Percentiles rank a stretch among this genome's conserved stretches.
These are phyloP conservation scores for Aporrectodea caliginosa DNA, from an alignment of 1,140 invertebrate species.

Conservation along the genomic window DNA sequence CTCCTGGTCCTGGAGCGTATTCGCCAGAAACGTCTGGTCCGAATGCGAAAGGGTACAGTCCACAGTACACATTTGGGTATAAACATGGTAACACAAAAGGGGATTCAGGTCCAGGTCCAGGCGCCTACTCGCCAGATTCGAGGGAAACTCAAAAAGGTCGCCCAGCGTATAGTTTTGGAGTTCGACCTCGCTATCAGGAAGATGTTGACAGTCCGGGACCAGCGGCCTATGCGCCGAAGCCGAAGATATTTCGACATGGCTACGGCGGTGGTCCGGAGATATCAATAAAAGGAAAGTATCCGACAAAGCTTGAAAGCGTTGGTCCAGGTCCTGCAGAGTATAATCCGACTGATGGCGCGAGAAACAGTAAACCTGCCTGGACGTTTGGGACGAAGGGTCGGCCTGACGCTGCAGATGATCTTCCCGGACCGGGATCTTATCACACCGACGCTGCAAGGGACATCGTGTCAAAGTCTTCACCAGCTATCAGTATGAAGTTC, in stretches of 20 bases:
- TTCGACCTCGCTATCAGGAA: neutral
- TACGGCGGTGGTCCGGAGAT: neutral
- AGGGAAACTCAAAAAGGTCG: neutral
- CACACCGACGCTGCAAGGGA: neutral
- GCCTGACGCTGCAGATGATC: neutral
- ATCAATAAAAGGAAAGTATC: neutral
- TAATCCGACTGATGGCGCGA: neutral
- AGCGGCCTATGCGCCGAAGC: neutral
- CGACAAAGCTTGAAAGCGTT: neutral
- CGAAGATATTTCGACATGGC: neutral
- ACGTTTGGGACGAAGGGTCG: neutral
- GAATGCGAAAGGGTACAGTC: neutral
- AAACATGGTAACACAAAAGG: neutral
- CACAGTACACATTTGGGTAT: neutral
- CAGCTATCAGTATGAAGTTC: neutral
- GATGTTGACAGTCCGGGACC: neutral
- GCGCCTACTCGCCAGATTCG: neutral
- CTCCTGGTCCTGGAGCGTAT: neutral
- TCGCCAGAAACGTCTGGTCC: neutral
- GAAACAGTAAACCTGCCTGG: neutral
- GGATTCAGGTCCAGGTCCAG: neutral
- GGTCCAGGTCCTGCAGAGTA: neutral
- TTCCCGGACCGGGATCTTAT: neutral
- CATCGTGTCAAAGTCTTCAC: neutral
- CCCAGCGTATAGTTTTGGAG: neutral